phyloP scores from a whole-genome alignment of 1,140 invertebrate genomes.

The Pseudomyrmex cubaensis region DNA sequence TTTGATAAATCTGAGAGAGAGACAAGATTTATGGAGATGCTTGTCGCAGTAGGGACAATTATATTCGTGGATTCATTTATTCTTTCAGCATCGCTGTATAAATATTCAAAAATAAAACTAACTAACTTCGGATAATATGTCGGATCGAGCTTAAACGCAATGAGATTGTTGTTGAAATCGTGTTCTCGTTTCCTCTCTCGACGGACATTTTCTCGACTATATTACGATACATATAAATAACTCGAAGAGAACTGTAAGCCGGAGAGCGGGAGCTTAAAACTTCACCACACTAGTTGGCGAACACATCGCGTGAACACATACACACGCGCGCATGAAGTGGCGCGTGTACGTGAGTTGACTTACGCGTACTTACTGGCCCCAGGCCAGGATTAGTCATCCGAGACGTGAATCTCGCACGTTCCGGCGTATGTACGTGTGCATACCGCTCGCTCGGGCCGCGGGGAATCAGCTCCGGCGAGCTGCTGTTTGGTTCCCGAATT shows the following conservation, averaged over 20 bases:
- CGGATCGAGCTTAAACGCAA: constrained; percentile 21
- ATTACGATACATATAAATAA: constrained; percentile 72
- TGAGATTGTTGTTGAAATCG: constrained; percentile 32
- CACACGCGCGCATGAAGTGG: background rate
- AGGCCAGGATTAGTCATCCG: constrained; percentile 72
- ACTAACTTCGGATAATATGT: background rate
- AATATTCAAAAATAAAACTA: background rate
- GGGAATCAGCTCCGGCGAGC: no score
- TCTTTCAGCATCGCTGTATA: background rate
- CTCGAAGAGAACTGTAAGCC: constrained; percentile 55
- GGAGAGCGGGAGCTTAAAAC: constrained; percentile 32
- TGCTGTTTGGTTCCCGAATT: no score
- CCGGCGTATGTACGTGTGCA: constrained; percentile 33
- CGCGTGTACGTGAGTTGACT: constrained; percentile 35
- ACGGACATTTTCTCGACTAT: constrained; percentile 39
- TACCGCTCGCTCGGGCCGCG: no score
- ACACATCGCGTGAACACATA: background rate
- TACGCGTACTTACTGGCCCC: constrained; percentile 50
- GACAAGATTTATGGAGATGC: background rate
- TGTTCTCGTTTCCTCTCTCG: constrained; percentile 16
- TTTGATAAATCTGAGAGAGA: background rate
- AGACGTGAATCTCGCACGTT: constrained; percentile 53
- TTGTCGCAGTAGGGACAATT: background rate
- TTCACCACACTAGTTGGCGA: background rate
- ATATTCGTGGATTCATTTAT: background rate